Conservation (phyloP, 1,140 invertebrate genomes). For the Leptinotarsa undecemlineata region DNA sequence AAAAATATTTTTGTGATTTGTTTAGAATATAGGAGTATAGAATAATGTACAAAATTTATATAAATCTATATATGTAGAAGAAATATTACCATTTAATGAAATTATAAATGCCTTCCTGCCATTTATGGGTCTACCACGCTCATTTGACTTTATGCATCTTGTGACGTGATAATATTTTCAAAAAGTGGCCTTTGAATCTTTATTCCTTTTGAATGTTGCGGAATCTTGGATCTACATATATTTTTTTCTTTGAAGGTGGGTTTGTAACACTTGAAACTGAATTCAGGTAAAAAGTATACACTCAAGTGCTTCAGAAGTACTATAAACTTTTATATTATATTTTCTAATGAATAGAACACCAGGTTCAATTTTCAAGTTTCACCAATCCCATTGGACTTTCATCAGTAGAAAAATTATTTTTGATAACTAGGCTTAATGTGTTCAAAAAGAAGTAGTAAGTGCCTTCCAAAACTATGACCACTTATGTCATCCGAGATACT, state of each 20-base stretch:
- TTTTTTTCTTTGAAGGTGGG: conserved; percentile 3
- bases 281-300: background rate
- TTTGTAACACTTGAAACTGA: background rate
- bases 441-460: conserved; percentile 57
- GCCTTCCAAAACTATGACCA: conserved; percentile 56
- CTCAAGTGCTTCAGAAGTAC: background rate
- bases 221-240: conserved; percentile 36
- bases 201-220: conserved; percentile 37
- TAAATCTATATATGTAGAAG: conserved; percentile 54
- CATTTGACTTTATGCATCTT: conserved; percentile 48
- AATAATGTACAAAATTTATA: conserved; percentile 58
- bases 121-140: conserved; percentile 52
- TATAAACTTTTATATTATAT: background rate
- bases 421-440: conserved; percentile 55
- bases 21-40: conserved; percentile 52
- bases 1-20: conserved; percentile 57
- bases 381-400: background rate
- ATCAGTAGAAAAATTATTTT: conserved; percentile 36
- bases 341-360: background rate
- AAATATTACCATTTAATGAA: conserved; percentile 51
- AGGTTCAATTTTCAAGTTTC: background rate
- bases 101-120: conserved; percentile 57
- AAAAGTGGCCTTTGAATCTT: conserved; percentile 52
- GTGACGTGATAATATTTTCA: conserved; percentile 48
- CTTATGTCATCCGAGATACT: conserved; percentile 54